These are phyloP conservation scores for Spatulosminthurus flaviceps DNA, from an alignment of 2,888 invertebrate genomes.

Conservation along the genomic window DNA sequence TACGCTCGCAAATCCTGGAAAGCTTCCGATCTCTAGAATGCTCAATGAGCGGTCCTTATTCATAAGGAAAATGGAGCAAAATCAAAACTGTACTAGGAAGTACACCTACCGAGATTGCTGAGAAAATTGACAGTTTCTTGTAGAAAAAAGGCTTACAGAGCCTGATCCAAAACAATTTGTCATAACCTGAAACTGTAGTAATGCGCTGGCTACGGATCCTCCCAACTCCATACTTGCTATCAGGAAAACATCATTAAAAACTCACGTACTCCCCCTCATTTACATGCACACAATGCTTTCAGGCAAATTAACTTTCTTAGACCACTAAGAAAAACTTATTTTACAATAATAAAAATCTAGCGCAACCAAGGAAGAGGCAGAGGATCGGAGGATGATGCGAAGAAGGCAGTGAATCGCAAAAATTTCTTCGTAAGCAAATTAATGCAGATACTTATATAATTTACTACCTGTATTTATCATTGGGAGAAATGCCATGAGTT, in stretches of 20 bases:
- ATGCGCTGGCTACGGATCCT: neutral
- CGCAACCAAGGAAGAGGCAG: too few species aligned
- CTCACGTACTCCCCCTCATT: neutral
- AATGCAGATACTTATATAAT: too few species aligned
- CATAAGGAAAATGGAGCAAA: slow-evolving; percentile 6
- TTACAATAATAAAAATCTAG: too few species aligned
- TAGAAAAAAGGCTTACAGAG: neutral
- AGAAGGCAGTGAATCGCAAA: too few species aligned
- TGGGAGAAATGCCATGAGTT: too few species aligned
- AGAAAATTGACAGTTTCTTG: slow-evolving; percentile 3
- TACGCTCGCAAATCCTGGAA: too few species aligned
- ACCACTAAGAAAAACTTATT: neutral
- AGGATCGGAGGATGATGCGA: too few species aligned
- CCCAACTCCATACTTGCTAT: neutral
- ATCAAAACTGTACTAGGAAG: slow-evolving; percentile 35
- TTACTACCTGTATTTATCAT: too few species aligned
- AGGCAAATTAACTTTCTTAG: slow-evolving; percentile 35
- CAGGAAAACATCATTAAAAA: slow-evolving; percentile 1
- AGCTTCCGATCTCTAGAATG: too few species aligned
- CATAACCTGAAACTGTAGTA: slow-evolving; percentile 8
- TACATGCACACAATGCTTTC: slow-evolving; percentile 23
- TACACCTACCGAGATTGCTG: slow-evolving; percentile 27
- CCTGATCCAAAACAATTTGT: slow-evolving; percentile 34
- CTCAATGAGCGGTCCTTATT: too few species aligned
- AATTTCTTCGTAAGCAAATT: too few species aligned